Evolutionary conservation across 2,888 invertebrate genomes (phyloP).

Genomic region (Melolontha melolontha): DNA sequence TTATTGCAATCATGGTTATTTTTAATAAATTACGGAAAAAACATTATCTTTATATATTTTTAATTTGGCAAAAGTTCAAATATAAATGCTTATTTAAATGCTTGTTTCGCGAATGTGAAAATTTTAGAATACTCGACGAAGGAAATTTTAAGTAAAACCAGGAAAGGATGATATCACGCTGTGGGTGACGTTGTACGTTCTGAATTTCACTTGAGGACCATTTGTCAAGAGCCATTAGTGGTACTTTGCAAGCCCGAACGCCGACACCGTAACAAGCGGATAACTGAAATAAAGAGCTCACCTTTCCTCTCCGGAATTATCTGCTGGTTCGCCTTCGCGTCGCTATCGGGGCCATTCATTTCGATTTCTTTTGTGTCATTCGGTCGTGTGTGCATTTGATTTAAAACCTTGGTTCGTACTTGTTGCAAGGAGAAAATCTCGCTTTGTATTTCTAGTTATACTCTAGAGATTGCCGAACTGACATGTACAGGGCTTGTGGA

Average conservation of each 20-base stretch:
- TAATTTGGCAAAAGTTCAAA: no score
- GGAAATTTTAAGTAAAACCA: no score
- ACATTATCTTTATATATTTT: no score
- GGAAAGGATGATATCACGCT: no score
- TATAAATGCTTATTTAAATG: no score
- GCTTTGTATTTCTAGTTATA: slow-evolving; percentile 1
- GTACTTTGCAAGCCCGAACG: slow-evolving; percentile 59
- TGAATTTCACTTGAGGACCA: slow-evolving; percentile 55
- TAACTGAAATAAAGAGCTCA: slow-evolving; percentile 63
- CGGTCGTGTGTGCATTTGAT: slow-evolving; percentile 21
- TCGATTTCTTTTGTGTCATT: slow-evolving; percentile 30
- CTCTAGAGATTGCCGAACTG: no score
- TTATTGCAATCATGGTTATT: no score
- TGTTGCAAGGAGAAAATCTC: background rate
- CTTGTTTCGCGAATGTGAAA: no score
- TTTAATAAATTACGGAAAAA: no score
- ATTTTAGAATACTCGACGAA: no score
- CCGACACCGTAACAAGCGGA: slow-evolving; percentile 62
- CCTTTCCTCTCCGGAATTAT: slow-evolving; percentile 61
- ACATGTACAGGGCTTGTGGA: no score
- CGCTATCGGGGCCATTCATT: slow-evolving; percentile 29
- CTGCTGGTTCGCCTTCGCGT: slow-evolving; percentile 40
- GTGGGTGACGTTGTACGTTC: no score
- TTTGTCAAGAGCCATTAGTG: slow-evolving; percentile 61
- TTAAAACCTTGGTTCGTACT: slow-evolving; percentile 5